phyloP scores from a whole-genome alignment of 2,797 vertebrate species.

The Pseudopleuronectes americanus region DNA sequence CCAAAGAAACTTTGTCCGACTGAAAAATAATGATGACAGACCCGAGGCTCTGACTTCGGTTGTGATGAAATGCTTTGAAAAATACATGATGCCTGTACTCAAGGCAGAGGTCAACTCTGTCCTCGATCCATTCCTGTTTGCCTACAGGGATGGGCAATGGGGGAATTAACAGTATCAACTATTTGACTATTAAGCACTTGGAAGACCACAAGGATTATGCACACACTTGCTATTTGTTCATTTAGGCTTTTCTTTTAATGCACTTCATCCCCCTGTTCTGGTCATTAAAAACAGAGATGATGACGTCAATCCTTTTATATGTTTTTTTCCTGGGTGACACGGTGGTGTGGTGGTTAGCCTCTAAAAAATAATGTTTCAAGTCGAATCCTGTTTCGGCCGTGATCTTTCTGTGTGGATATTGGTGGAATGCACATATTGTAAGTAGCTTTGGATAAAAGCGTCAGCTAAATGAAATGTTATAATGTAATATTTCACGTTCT shows the following conservation, averaged over 20 bases:
- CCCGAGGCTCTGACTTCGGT: background rate
- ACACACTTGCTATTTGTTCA: background rate
- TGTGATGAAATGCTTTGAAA: constrained; percentile 4
- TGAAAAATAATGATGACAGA: constrained; percentile 7
- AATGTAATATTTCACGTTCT: no score
- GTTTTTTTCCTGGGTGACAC: no score
- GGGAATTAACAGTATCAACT: background rate
- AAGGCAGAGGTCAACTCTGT: background rate
- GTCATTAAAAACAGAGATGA: background rate
- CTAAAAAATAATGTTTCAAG: no score
- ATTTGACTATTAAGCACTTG: background rate
- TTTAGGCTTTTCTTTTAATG: background rate
- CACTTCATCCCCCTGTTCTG: background rate
- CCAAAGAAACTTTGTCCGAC: background rate
- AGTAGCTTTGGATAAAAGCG: no score
- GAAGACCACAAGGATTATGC: background rate
- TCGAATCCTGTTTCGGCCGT: no score
- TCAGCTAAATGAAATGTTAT: no score
- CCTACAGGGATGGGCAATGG: no score
- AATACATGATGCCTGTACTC: background rate
- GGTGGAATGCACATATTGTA: no score
- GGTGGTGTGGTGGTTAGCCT: no score
- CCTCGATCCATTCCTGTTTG: background rate
- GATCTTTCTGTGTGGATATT: no score
- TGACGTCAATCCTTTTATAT: background rate